Evolutionary conservation across 2,113 vertebrate species (phyloP).

Genomic region (Thamnophis sirtalis): DNA sequence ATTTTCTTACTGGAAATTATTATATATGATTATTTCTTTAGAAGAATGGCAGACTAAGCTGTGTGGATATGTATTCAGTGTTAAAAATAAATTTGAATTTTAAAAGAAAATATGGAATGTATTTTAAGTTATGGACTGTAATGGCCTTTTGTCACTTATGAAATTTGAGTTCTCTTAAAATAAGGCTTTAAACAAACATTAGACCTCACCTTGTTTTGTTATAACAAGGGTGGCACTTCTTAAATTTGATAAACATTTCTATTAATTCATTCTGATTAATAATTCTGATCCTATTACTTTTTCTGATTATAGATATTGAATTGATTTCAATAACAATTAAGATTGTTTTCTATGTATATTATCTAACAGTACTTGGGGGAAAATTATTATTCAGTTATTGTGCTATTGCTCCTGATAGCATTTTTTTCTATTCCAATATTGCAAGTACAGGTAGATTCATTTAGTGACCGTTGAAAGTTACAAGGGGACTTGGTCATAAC

Average conservation of each 20-base stretch:
- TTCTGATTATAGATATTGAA: background rate
- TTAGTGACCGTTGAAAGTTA: background rate
- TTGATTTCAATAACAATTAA: background rate
- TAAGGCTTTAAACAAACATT: background rate
- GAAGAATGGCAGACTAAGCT: background rate
- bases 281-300: background rate
- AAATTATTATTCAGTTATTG: background rate
- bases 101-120: background rate
- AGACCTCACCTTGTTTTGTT: background rate
- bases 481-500: background rate
- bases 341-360: background rate
- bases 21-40: background rate
- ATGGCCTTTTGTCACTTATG: background rate
- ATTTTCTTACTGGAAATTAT: background rate
- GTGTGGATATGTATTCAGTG: background rate
- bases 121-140: background rate
- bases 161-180: background rate
- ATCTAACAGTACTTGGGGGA: background rate
- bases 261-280: background rate
- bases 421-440: conserved; percentile 17
- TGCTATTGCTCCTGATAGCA: background rate
- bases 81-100: background rate
- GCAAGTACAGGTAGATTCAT: background rate
- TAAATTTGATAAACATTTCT: background rate
- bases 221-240: background rate